Conservation (phyloP, 2,888 invertebrate genomes). For the Lasioglossum vierecki region DNA sequence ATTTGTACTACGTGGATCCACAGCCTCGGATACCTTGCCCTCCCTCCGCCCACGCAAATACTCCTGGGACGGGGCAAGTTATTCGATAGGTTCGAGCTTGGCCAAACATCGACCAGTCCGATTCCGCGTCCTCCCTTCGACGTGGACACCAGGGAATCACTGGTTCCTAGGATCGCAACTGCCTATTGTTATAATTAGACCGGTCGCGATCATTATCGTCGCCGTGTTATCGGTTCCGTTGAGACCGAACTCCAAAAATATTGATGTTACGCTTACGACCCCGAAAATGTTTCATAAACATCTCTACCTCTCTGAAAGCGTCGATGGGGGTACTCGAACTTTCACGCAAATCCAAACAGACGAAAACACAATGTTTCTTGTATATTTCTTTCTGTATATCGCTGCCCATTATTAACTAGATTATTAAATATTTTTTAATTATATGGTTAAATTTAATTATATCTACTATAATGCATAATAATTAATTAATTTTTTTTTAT, state of each 20-base stretch:
- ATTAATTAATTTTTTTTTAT: no score
- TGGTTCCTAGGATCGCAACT: background rate
- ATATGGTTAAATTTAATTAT: no score
- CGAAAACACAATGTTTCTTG: background rate
- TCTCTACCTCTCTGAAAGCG: background rate
- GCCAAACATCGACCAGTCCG: constrained; percentile 58
- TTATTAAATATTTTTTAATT: no score
- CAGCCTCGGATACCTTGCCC: constrained; percentile 52
- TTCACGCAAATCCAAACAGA: background rate
- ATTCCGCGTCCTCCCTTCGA: constrained; percentile 51
- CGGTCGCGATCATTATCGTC: constrained; percentile 41
- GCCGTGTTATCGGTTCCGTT: constrained; percentile 26
- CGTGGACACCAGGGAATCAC: background rate
- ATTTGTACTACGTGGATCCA: constrained; percentile 61
- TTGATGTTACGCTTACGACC: background rate
- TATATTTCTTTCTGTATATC: background rate
- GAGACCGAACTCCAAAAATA: background rate
- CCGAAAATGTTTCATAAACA: background rate
- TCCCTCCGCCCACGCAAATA: constrained; percentile 44
- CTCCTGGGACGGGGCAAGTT: constrained; percentile 55
- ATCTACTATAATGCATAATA: no score
- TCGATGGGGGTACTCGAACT: no score
- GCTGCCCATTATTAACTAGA: no score
- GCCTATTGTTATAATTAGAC: constrained; percentile 57
- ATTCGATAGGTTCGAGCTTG: constrained; percentile 60